Evolutionary conservation across 2,888 invertebrate species (phyloP), one percentile per base, ranked within the genome.

Genomic region (Temnothorax rugatulus): DNA sequence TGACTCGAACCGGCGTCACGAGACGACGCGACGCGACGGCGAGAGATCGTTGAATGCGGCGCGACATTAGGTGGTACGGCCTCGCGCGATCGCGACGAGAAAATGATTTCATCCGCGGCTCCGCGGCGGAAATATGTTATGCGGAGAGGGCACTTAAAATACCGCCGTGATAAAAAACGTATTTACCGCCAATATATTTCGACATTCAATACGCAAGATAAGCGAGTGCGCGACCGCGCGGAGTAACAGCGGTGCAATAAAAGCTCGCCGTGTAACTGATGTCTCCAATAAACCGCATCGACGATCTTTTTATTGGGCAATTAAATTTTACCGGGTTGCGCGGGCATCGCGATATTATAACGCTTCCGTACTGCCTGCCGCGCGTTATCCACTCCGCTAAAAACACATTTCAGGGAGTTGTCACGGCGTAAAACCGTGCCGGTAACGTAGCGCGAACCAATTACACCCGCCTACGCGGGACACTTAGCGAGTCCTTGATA

Each of bases 111-210:
- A 52, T 79, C 38, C 38, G 64, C 54, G 38, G 63, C 21, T 29
- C 73, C 73, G 59, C 50, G 50, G 68, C 50, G 74, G 47, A 68
- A 61, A 57, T 71, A 57, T 41, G 41, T 64, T 64, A 50, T 4
- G 44, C 69, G 68, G 52, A n/a, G 71, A 44, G 79, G 61, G 54
- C 86, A 86, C 88, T 90, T 90, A 90, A 90, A 89, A 90, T 90
- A 89, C 85, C 85, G 50, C 63, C 73, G 86, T 88, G 88, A 89
- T 90, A 89, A 90, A 90, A 76, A 89, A 73, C 68, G 84, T 86
- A 85, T 90, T 90, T 90, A 90, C 83, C 84, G 89, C 83, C 89
- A 82, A 89, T 90, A 90, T 90, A 90, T 90, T 89, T 84, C 34
- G 89, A 54, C 84, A 77, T 54, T 81, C 75, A 66, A 84, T 74